Evolutionary conservation across 2,113 vertebrate genomes (phyloP).

Genomic region (Charadrius vociferus): DNA sequence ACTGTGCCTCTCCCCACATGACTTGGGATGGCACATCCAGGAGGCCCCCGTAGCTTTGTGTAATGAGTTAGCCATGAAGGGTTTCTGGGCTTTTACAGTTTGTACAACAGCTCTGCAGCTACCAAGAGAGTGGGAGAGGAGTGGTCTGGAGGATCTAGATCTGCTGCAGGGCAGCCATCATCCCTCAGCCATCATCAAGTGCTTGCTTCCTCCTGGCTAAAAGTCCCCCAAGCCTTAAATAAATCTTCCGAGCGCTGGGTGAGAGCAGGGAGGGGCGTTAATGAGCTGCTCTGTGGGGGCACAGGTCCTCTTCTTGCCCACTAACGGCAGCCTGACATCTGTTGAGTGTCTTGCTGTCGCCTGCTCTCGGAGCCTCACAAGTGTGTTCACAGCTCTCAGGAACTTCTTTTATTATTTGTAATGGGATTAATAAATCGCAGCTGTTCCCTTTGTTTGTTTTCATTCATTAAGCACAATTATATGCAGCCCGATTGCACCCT

Average conservation of each 20-base stretch:
- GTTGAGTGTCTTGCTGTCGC: conserved; percentile 31
- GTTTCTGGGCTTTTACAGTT: background rate
- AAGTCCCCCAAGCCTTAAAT: background rate
- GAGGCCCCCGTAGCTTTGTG: background rate
- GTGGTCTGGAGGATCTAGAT: background rate
- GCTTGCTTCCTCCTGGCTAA: background rate
- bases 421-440: conserved; percentile 81
- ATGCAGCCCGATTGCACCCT: conserved; percentile 74
- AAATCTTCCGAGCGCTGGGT: background rate
- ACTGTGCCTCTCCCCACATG: accelerated
- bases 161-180: background rate
- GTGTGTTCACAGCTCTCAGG: conserved; percentile 69
- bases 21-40: background rate
- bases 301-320: background rate
- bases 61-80: background rate
- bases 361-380: conserved; percentile 20
- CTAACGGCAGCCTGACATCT: conserved; percentile 20
- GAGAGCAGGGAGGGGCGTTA: background rate
- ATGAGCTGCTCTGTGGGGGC: background rate
- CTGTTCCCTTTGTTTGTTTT: conserved; percentile 80
- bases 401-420: conserved; percentile 75
- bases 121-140: background rate
- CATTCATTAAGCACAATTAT: conserved; percentile 81
- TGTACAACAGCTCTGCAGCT: background rate
- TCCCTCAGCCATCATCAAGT: background rate